These are phyloP conservation scores for Zygogramma bicolorata DNA, from an alignment of 2,888 invertebrate species.

Conservation along the genomic window DNA sequence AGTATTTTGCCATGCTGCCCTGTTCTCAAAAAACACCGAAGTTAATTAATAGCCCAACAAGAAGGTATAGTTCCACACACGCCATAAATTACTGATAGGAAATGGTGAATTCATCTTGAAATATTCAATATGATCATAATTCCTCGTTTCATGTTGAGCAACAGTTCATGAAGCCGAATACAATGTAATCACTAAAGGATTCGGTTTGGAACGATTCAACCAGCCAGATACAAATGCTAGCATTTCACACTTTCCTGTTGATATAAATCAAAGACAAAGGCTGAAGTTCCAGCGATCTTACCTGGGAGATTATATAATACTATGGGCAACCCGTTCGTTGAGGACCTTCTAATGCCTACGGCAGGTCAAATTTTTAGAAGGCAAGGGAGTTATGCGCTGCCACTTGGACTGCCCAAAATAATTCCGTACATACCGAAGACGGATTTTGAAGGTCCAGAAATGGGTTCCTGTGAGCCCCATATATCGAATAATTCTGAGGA, in stretches of 20 bases:
- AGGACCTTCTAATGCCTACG: slow-evolving; percentile 33
- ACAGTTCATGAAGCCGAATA: no score
- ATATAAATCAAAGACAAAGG: slow-evolving; percentile 36
- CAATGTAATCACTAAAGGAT: not conserved
- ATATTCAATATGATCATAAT: no score
- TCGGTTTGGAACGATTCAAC: not conserved
- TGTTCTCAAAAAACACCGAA: no score
- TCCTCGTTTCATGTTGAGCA: no score
- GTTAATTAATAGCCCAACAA: no score
- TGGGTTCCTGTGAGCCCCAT: not conserved
- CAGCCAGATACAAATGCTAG: not conserved
- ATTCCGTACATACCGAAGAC: not conserved
- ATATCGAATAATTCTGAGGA: not conserved
- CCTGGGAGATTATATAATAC: slow-evolving; percentile 40
- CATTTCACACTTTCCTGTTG: slow-evolving; percentile 8
- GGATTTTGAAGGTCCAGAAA: not conserved
- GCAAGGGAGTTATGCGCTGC: slow-evolving; percentile 30
- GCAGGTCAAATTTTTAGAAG: slow-evolving; percentile 36
- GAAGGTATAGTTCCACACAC: no score
- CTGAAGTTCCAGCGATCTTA: slow-evolving; percentile 36
- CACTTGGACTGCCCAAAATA: slow-evolving; percentile 7
- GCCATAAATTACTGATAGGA: no score
- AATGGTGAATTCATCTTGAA: no score
- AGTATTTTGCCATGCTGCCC: no score
- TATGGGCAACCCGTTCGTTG: slow-evolving; percentile 37